Conservation (phyloP, 30 jellyfish, hydroid and myxozoan genomes). For the Nemopilema nomurai region DNA sequence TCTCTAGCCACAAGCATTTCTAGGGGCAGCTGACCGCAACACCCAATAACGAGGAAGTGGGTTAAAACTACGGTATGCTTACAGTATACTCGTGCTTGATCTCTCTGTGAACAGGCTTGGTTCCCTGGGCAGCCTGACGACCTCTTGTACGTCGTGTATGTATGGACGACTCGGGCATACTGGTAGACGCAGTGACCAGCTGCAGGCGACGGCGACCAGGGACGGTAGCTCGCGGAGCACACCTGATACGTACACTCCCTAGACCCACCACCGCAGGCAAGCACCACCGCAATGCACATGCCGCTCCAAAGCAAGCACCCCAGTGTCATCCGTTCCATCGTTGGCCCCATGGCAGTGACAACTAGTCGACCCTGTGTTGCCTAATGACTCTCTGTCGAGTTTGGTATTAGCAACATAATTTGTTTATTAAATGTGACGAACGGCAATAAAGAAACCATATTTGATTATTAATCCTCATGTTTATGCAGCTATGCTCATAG, state of each 20-base stretch:
- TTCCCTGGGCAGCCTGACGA: conserved; percentile 73
- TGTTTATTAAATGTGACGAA: background rate
- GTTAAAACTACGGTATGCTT: conserved; percentile 9
- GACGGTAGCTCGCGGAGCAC: conserved; percentile 51
- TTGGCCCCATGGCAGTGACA: conserved; percentile 2
- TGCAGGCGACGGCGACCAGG: conserved; percentile 59
- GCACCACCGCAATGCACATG: background rate
- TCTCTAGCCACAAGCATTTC: too few species aligned
- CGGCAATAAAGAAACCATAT: background rate
- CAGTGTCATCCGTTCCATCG: background rate
- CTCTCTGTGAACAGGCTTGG: conserved; percentile 44
- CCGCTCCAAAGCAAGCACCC: background rate
- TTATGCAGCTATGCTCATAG: conserved; percentile 37
- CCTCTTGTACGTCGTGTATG: conserved; percentile 38
- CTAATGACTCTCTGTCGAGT: background rate
- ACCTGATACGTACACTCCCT: conserved; percentile 67
- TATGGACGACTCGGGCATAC: conserved; percentile 33
- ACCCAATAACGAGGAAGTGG: background rate
- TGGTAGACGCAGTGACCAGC: conserved; percentile 68
- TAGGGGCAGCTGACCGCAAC: too few species aligned
- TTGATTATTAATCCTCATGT: conserved; percentile 5
- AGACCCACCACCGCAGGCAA: conserved; percentile 64
- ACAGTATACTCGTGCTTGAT: conserved; percentile 54
- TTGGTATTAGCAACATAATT: background rate
- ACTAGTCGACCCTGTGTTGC: background rate